These are phyloP conservation scores for Beroe ovata DNA, from an alignment of 37 sponge, comb jelly and placozoan genomes.

Conservation along the genomic window DNA sequence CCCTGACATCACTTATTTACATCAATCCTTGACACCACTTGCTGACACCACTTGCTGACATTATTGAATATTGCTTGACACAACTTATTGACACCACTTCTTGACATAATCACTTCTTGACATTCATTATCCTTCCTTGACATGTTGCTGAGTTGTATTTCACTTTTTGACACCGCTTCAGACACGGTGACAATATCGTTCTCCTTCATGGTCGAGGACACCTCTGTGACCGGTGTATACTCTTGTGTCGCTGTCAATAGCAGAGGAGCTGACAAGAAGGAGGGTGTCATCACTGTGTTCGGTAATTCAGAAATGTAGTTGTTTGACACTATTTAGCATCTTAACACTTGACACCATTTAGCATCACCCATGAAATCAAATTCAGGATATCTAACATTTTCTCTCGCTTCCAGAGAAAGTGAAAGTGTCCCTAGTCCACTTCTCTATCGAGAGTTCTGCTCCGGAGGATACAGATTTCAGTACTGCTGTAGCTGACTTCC, in stretches of 20 bases:
- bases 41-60: background rate
- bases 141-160: no score
- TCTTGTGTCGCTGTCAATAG: constrained; percentile 19
- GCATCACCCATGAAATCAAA: no score
- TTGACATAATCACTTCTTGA: no score
- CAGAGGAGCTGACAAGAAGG: background rate
- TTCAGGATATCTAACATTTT: no score
- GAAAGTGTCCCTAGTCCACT: constrained; percentile 3
- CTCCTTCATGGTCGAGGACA: background rate
- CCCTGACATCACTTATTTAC: background rate
- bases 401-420: constrained; percentile 21
- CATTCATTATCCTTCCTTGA: no score
- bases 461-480: no score
- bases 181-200: background rate
- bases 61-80: background rate
- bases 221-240: background rate
- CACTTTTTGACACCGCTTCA: no score
- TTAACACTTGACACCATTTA: no score
- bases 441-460: background rate
- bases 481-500: background rate
- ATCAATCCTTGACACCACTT: background rate
- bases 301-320: background rate
- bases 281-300: constrained; percentile 26
- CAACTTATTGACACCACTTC: background rate
- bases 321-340: no score